Conservation (phyloP, 2,888 invertebrate species). For the Synanthedon myopaeformis region DNA sequence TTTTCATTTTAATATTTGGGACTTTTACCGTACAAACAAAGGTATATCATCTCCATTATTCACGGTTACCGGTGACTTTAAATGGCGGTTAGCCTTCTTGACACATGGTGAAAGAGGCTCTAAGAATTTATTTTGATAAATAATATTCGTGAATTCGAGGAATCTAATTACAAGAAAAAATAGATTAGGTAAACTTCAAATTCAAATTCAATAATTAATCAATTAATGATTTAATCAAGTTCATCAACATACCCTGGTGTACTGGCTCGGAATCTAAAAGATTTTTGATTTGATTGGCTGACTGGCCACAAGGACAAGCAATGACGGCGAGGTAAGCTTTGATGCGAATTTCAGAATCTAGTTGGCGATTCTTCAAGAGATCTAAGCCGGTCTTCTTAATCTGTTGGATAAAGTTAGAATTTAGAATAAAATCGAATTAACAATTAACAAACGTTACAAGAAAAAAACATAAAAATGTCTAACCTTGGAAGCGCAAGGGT, state of each 20-base stretch:
- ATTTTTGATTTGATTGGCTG: constrained; percentile 78
- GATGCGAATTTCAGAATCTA: constrained; percentile 90
- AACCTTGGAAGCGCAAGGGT: constrained; percentile 73
- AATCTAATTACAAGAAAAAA: too few species aligned
- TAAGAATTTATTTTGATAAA: too few species aligned
- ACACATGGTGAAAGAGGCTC: too few species aligned
- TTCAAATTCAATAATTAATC: not conserved
- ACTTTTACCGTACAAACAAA: too few species aligned
- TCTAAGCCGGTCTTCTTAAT: constrained; percentile 66
- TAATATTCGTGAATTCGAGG: too few species aligned
- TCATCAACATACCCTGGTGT: constrained; percentile 71
- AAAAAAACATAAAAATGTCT: not conserved
- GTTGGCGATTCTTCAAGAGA: constrained; percentile 77
- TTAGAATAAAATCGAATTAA: not conserved
- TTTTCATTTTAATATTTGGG: too few species aligned
- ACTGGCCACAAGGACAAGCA: constrained; percentile 78
- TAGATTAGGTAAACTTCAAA: too few species aligned
- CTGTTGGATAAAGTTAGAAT: constrained; percentile 9
- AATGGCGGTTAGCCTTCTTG: too few species aligned
- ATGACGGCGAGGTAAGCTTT: constrained; percentile 84
- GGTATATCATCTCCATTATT: too few species aligned
- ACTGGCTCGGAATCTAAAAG: constrained; percentile 79
- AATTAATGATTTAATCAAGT: not conserved
- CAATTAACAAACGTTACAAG: not conserved
- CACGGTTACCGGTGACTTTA: too few species aligned